These are phyloP conservation scores for Peribatodes rhomboidaria DNA, from an alignment of 2,888 invertebrate species.

Conservation along the genomic window DNA sequence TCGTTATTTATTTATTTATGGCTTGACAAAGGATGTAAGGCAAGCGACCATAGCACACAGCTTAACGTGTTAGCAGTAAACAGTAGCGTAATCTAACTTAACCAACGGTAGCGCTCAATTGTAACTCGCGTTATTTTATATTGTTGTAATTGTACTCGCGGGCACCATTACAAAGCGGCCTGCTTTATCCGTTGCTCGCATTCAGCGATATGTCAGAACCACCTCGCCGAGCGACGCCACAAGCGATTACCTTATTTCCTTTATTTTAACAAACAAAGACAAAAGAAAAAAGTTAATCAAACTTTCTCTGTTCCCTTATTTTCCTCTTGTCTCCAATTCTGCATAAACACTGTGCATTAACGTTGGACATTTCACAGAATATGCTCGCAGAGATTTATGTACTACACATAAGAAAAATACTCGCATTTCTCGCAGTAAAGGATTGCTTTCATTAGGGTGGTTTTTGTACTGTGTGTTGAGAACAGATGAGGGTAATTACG, in stretches of 20 bases:
- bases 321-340: neutral
- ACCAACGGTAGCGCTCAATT: no score
- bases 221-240: neutral
- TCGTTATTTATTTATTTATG: no score
- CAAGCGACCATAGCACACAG: no score
- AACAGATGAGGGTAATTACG: neutral
- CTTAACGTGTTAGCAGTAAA: no score
- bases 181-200: no score
- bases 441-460: slow-evolving; percentile 7
- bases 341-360: slow-evolving; percentile 7
- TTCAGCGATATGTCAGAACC: no score
- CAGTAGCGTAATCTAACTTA: no score
- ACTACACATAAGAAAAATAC: slow-evolving; percentile 1
- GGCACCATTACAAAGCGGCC: no score
- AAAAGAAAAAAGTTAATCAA: slow-evolving; percentile 13
- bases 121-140: no score
- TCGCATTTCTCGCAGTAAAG: neutral
- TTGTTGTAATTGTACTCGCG: no score
- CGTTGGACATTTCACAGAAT: neutral
- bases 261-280: slow-evolving; percentile 1
- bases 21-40: no score
- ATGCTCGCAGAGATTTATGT: neutral
- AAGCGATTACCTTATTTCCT: slow-evolving; percentile 1
- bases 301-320: neutral
- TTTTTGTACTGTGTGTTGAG: slow-evolving; percentile 3